A percentile compares a stretch with the other conserved stretches of the same genome.
phyloP scores from a whole-genome alignment of 2,888 invertebrate species.

The Oscheius sp. region DNA sequence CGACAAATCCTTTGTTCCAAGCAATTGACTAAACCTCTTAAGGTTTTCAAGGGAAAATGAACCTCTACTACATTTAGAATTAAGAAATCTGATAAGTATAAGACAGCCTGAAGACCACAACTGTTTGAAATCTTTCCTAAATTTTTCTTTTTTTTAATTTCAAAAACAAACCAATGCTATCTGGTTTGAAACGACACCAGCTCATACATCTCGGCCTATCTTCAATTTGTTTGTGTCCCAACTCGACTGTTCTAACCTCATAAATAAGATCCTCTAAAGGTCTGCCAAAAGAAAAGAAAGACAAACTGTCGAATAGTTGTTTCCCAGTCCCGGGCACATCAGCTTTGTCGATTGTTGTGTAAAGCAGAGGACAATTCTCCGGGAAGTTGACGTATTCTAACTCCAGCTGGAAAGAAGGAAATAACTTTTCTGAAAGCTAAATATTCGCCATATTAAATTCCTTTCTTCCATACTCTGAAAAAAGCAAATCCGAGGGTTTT shows the following conservation, averaged over 20 bases:
- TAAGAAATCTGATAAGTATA: constrained; percentile 26
- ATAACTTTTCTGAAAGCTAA: constrained; percentile 18
- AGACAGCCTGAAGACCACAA: constrained; percentile 18
- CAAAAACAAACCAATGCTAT: constrained; percentile 11
- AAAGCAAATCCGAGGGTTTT: constrained; percentile 9
- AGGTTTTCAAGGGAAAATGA: too few species aligned
- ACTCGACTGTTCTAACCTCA: constrained; percentile 11
- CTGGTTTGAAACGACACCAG: constrained; percentile 15
- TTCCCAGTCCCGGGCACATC: too few species aligned
- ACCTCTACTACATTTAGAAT: constrained; percentile 29
- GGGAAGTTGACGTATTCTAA: constrained; percentile 15
- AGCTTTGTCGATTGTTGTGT: too few species aligned
- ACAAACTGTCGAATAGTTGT: too few species aligned
- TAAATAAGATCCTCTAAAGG: constrained; percentile 14
- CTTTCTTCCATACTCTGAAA: neutral
- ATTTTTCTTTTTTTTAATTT: too few species aligned
- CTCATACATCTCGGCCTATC: neutral
- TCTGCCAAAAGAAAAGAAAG: too few species aligned
- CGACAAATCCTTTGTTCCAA: neutral
- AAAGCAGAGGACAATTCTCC: neutral
- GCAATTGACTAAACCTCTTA: too few species aligned
- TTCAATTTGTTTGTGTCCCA: too few species aligned
- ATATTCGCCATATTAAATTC: too few species aligned
- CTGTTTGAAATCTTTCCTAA: too few species aligned
- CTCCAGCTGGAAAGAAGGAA: constrained; percentile 14